These are phyloP conservation scores for Eudasyphora cyanicolor DNA, from an alignment of 2,888 invertebrate species.

Conservation along the genomic window DNA sequence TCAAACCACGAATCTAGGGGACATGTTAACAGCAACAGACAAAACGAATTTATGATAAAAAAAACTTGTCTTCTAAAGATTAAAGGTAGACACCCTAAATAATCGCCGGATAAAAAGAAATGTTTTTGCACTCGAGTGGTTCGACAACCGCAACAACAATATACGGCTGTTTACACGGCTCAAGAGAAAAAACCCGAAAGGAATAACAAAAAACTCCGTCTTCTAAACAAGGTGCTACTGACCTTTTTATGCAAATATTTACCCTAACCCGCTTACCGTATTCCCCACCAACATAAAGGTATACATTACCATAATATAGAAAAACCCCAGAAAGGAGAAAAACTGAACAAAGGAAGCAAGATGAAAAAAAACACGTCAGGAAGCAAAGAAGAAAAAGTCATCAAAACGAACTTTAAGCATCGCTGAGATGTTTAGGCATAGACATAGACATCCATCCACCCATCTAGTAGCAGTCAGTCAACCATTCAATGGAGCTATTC, in stretches of 20 bases:
- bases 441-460: too few relatives aligned
- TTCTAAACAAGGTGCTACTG: constrained; percentile 72
- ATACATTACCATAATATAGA: neutral
- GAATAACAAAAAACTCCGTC: constrained; percentile 1
- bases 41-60: neutral
- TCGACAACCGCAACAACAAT: constrained; percentile 10
- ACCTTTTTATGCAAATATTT: constrained; percentile 79
- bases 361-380: too few relatives aligned
- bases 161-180: neutral
- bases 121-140: neutral
- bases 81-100: constrained; percentile 23
- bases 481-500: neutral
- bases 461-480: too few relatives aligned
- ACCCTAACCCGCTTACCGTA: too few relatives aligned
- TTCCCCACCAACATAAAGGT: constrained; percentile 17
- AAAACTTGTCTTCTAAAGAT: neutral
- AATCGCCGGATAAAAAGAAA: neutral
- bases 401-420: neutral
- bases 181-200: neutral
- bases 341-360: neutral
- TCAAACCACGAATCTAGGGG: neutral
- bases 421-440: neutral
- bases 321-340: neutral
- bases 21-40: neutral
- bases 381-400: neutral